A percentile compares a stretch with the other conserved stretches of the same genome.
Evolutionary conservation across 2,888 invertebrate genomes (phyloP).

Genomic region (Apamea crenata): DNA sequence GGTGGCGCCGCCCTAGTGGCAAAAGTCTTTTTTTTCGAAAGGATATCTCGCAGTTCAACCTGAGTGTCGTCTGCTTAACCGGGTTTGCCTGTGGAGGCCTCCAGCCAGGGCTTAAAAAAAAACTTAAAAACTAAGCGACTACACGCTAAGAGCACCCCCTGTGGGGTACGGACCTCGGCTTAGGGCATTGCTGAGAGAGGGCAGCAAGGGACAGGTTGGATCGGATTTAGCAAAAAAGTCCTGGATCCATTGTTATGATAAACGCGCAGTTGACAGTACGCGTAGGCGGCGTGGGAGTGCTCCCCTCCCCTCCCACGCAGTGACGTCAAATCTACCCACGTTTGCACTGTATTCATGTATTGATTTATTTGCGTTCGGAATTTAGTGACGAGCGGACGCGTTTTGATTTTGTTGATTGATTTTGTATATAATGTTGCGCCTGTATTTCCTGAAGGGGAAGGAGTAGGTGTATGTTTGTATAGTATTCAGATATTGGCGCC

Average conservation of each 20-base stretch:
- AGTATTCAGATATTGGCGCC: too few relatives aligned
- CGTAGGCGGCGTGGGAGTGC: slow-evolving; percentile 36
- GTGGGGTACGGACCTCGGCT: too few relatives aligned
- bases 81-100: too few relatives aligned
- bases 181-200: too few relatives aligned
- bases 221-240: too few relatives aligned
- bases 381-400: background rate
- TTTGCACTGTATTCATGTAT: slow-evolving; percentile 51
- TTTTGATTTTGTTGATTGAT: background rate
- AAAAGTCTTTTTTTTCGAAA: background rate
- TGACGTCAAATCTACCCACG: slow-evolving; percentile 44
- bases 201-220: background rate
- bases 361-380: slow-evolving; percentile 34
- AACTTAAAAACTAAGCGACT: too few relatives aligned
- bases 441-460: background rate
- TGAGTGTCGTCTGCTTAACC: too few relatives aligned
- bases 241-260: background rate
- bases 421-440: rapidly evolving
- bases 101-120: too few relatives aligned
- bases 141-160: too few relatives aligned
- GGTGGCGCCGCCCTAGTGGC: background rate
- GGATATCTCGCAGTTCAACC: too few relatives aligned
- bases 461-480: background rate
- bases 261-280: slow-evolving; percentile 1
- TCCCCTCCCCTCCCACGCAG: slow-evolving; percentile 5